phyloP scores from a whole-genome alignment of 2,888 invertebrate species.

The Troides helena region DNA sequence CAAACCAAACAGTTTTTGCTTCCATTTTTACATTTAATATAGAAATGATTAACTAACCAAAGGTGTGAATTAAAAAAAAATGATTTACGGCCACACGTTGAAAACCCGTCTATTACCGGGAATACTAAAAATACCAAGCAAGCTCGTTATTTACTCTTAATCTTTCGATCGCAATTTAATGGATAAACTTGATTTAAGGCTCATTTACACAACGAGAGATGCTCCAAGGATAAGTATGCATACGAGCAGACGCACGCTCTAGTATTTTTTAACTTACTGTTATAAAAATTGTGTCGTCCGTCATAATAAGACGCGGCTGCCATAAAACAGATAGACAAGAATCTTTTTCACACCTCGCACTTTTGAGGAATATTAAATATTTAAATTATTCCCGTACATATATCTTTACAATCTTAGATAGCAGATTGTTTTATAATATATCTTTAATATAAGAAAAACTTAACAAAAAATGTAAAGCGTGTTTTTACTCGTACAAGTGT shows the following conservation, averaged over 20 bases:
- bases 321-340: conserved; percentile 22
- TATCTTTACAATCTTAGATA: too few relatives aligned
- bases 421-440: too few relatives aligned
- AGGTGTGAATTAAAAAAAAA: not conserved
- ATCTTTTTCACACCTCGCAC: conserved; percentile 17
- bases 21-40: too few relatives aligned
- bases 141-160: conserved; percentile 29
- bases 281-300: conserved; percentile 15
- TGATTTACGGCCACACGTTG: conserved; percentile 1
- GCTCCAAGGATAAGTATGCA: conserved; percentile 11
- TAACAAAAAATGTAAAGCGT: too few relatives aligned
- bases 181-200: conserved; percentile 30
- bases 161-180: conserved; percentile 29
- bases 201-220: conserved; percentile 28
- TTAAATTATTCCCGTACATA: conserved; percentile 1
- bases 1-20: too few relatives aligned
- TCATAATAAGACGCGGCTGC: conserved; percentile 11
- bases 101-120: conserved; percentile 25
- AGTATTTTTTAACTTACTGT: conserved; percentile 9
- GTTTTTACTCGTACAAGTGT: too few relatives aligned
- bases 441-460: too few relatives aligned
- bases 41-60: too few relatives aligned
- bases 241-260: conserved; percentile 1
- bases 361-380: conserved; percentile 16
- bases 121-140: conserved; percentile 26